Conservation (phyloP, 2,888 invertebrate species). For the Drosophila pseudotalamancana region DNA sequence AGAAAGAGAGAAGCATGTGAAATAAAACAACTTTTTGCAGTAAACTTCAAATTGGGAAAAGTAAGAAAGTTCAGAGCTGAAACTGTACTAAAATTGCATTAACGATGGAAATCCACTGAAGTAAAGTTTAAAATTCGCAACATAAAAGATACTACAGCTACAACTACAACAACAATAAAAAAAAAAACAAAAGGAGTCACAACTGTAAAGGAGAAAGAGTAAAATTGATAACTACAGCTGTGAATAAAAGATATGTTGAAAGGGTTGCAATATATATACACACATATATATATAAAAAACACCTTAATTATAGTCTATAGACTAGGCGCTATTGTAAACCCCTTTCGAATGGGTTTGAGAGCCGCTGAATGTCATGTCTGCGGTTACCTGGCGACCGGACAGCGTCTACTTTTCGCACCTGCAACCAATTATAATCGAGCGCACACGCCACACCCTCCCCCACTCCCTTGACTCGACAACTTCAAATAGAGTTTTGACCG, state of each 20-base stretch:
- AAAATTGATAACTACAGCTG: constrained; percentile 1
- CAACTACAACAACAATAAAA: too few relatives aligned
- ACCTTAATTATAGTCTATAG: constrained; percentile 14
- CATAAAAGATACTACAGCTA: too few relatives aligned
- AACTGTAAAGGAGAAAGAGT: background rate
- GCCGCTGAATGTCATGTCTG: constrained; percentile 31
- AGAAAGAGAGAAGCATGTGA: background rate
- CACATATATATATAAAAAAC: background rate
- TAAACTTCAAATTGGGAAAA: background rate
- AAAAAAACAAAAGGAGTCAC: background rate
- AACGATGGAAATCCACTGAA: background rate
- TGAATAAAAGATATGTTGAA: background rate
- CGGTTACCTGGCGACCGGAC: constrained; percentile 46
- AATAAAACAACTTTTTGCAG: background rate
- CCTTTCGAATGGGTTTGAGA: background rate
- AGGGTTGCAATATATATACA: too few relatives aligned
- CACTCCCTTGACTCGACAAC: background rate
- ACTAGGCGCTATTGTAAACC: constrained; percentile 11
- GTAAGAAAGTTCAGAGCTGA: constrained; percentile 1
- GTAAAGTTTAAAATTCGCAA: background rate
- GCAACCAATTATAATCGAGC: constrained; percentile 49
- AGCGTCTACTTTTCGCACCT: constrained; percentile 58
- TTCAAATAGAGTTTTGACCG: constrained; percentile 30
- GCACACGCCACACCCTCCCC: background rate
- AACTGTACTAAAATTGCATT: constrained; percentile 8